Conservation (phyloP, 2,888 invertebrate genomes). For the Aricia artaxerxes region DNA sequence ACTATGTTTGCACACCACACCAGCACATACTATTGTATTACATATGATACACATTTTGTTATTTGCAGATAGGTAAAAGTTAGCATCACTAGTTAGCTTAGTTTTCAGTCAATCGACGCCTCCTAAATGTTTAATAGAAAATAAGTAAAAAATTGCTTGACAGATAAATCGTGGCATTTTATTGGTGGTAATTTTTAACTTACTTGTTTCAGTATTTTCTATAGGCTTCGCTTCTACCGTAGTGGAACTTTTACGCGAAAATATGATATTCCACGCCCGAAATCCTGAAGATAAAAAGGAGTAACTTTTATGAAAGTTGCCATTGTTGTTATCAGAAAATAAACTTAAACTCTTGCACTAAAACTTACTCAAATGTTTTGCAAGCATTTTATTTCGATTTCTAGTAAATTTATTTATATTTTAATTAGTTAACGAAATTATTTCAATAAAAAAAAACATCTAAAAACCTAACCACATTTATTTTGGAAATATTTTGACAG, state of each 20-base stretch:
- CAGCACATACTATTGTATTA: too few relatives aligned
- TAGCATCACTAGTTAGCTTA: too few relatives aligned
- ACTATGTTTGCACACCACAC: not conserved
- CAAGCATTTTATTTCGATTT: slow-evolving; percentile 25
- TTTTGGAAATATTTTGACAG: not conserved
- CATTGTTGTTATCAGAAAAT: not conserved
- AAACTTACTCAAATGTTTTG: slow-evolving; percentile 11
- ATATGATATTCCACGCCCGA: slow-evolving; percentile 32
- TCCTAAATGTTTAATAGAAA: too few relatives aligned
- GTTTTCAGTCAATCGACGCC: too few relatives aligned
- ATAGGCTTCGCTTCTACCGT: slow-evolving; percentile 48
- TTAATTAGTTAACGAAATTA: not conserved
- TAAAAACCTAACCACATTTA: not conserved
- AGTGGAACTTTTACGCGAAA: slow-evolving; percentile 52
- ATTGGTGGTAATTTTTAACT: slow-evolving; percentile 32
- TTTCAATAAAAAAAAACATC: not conserved
- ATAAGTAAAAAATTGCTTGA: not conserved
- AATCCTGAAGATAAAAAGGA: slow-evolving; percentile 25
- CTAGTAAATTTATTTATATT: not conserved
- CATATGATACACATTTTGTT: too few relatives aligned
- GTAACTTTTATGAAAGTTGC: not conserved
- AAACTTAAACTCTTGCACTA: not conserved
- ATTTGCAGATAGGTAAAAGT: too few relatives aligned
- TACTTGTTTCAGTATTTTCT: slow-evolving; percentile 51
- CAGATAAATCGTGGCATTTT: not conserved